Base-by-base conservation (phyloP, 2,888 invertebrate genomes). In the Orthosia gothica region DNA sequence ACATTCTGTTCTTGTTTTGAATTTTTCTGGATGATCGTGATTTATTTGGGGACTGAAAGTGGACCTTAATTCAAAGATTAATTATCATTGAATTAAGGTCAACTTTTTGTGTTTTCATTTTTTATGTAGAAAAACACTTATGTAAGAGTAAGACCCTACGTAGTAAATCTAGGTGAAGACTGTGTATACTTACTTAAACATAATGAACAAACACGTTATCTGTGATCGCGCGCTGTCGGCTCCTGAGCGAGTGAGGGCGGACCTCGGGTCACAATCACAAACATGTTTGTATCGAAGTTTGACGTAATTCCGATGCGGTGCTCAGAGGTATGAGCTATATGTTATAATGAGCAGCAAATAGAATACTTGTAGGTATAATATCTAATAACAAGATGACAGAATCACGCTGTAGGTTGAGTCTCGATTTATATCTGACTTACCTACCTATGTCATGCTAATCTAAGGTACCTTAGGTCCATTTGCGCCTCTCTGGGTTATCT, bases 271-370 rank as follows among this genome's bases (percentile, higher is more conserved):
- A 59, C 45, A 32, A 54, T 20, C 71, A 77, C 23, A 66, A 82
- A 82, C 77, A 80, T 81, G 83, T 82, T 82, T 82, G 69, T 73
- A 63, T 54, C n/a, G 52, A 69, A 26, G 63, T 40, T 72, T 78
- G 80, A 73, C 83, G 73, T 69, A 73, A 68, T 23, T 55, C 45
- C 32, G 47, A 58, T 50, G 58, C n/a, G n/a, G n/a, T 57, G 45
- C 49, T 49, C 50, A 61, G 70, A 23, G 50, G 3, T 70, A 26
- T 23, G 47, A 76, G 32, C 47, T 9, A 12, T 40, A 13, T 58
- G 55, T 40, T 32, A 26, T 45, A 11, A 18, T 7, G 55, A 3
- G 20, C 32, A 40, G 40, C 7, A 40, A 40, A 40, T 40, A 40
- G 40, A 40, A 40, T 7, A 40, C 40, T 40, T 40, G 9, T 40